Percentiles rank a stretch among this genome's conserved stretches.
phyloP scores from a whole-genome alignment of 2,113 vertebrate species.

The Neogale vison region DNA sequence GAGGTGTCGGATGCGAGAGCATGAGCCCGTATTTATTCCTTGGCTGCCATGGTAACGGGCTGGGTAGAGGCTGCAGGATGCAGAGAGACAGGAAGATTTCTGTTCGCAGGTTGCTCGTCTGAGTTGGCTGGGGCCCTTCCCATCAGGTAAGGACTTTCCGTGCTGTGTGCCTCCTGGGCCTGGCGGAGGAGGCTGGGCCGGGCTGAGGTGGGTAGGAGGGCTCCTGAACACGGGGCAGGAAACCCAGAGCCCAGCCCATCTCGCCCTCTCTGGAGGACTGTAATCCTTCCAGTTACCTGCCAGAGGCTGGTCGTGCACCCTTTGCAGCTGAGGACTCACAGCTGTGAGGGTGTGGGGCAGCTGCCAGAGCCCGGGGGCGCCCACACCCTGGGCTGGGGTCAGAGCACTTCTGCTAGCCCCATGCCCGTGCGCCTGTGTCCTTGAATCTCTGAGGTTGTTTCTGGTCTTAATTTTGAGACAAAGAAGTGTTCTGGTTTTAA shows the following conservation, averaged over 20 bases:
- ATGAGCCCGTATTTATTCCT: not conserved
- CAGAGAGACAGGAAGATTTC: not conserved
- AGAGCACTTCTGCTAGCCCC: not conserved
- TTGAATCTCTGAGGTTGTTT: not conserved
- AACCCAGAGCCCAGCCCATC: too few species aligned
- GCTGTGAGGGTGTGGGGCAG: not conserved
- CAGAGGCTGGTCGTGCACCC: not conserved
- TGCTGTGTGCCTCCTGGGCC: not conserved
- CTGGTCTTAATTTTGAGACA: not conserved
- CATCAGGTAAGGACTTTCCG: not conserved
- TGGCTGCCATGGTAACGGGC: not conserved
- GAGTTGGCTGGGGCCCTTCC: not conserved
- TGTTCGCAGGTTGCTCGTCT: not conserved
- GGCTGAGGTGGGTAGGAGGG: not conserved
- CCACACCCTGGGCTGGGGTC: not conserved
- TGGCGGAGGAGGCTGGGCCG: not conserved
- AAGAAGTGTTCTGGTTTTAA: not conserved
- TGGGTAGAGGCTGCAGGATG: fast-evolving
- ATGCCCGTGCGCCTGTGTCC: not conserved
- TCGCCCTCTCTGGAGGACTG: not conserved
- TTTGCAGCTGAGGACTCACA: not conserved
- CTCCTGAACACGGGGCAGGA: fast-evolving
- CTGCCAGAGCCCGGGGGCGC: fast-evolving
- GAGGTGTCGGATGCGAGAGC: not conserved
- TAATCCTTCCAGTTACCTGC: not conserved